Base-by-base conservation (phyloP, 2,797 vertebrate species). In the Leuciscus waleckii region DNA sequence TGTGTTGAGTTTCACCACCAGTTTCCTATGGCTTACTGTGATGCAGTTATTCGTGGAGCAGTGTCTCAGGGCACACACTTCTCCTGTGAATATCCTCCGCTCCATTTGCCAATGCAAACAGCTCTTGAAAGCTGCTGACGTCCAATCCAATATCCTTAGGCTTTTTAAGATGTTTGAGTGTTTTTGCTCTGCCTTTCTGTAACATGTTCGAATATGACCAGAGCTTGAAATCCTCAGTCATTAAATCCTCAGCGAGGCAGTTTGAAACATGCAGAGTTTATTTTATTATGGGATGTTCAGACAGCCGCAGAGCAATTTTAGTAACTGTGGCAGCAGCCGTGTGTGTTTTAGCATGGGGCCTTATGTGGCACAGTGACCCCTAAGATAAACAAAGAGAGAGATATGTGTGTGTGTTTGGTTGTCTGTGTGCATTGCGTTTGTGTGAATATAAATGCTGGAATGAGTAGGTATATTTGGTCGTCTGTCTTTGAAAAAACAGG, bases 221-320 rank as follows among this genome's bases (percentile, higher is more conserved):
- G 85, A 91, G 89, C 93, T 95, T 93, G 93, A 95, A 95, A 94
- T 92, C 93, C 92, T 95, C 94, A 93, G 93, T 95, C 93, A 93
- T 95, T 95, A 95, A 95, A 95, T 92, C 93, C 93, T 94, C 92
- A 91, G 93, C 85, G 32, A 91, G 82, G 91, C 91, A 93, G 65
- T 90, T 91, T 87, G 92, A 94, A 95, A 95, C 93, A 93, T 92
- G 90, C 90, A 88, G 87, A 94, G 94, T 95, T 95, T 96, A 95
- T 96, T 96, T 95, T 95, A 95, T 93, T 95, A 92, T 90, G 90
- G 93, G 92, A 90, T 92, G 93, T 94, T 94, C 95, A 95, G 94
- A 95, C 95, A 92, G 94, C 95, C 95, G 87, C 95, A 94, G 89
- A 94, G 92, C 93, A 93, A 94, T 95, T 95, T 94, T 94, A 95